Evolutionary conservation across 1,140 invertebrate genomes (phyloP).

Genomic region (Leguminivora glycinivorella): DNA sequence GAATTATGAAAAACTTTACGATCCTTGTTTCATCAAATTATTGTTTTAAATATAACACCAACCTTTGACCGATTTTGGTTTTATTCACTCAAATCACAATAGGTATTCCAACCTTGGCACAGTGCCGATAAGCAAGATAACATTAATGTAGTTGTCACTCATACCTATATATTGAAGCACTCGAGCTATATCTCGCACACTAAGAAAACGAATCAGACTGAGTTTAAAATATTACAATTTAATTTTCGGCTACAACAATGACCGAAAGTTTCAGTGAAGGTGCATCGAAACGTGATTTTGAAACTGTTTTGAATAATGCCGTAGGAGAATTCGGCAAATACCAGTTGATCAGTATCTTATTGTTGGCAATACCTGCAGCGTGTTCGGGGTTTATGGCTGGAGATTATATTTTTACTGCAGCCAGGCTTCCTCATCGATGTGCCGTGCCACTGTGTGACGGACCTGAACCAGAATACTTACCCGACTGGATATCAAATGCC

Average conservation of each 20-base stretch:
- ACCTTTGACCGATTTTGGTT: not conserved
- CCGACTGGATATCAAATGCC: conserved; percentile 61
- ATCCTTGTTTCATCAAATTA: not conserved
- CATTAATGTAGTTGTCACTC: not conserved
- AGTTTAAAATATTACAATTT: conserved; percentile 4
- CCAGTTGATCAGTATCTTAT: conserved; percentile 57
- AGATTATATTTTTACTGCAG: conserved; percentile 67
- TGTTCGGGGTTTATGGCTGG: conserved; percentile 62
- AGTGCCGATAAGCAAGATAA: conserved; percentile 25
- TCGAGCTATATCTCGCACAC: not conserved
- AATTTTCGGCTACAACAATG: conserved; percentile 10
- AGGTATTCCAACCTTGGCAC: conserved; percentile 19
- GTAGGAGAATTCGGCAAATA: conserved; percentile 64
- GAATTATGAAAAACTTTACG: not conserved
- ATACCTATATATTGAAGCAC: conserved; percentile 4
- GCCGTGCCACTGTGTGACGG: conserved; percentile 61
- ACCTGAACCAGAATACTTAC: conserved; percentile 48
- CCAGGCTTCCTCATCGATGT: conserved; percentile 58
- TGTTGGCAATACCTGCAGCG: conserved; percentile 51
- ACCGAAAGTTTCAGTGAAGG: conserved; percentile 35
- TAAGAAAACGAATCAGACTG: conserved; percentile 10
- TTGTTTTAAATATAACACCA: conserved; percentile 5
- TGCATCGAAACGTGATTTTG: conserved; percentile 51
- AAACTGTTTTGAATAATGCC: conserved; percentile 56
- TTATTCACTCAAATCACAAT: not conserved